Evolutionary conservation across 2,888 invertebrate species (phyloP), one percentile per base, ranked within the genome.

Genomic region (Drosophila algonquin): DNA sequence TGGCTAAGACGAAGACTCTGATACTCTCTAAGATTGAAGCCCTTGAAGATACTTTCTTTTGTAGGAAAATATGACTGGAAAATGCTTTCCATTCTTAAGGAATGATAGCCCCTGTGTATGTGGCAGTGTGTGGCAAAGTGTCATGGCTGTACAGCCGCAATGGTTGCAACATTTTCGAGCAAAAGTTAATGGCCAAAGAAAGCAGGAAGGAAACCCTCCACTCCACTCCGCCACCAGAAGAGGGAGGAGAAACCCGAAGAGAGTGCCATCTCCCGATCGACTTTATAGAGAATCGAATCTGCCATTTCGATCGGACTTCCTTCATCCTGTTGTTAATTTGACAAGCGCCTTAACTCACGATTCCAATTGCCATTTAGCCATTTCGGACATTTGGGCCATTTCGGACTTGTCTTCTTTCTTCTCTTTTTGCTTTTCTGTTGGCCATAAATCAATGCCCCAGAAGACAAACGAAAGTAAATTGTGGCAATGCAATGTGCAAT

Each of bases 401-500:
- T 40, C n/a, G 75, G 63, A 63, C 71, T 72, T 59, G 67, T 78
- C 75, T 62, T 48, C 44, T 44, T 48, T 47, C 50, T 61, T 18
- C 18, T 18, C 0, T 18, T 18, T 18, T 18, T 18, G 18, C 18
- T 80, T 71, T 55, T 73, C 70, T 64, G 40, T 69, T 71, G 74
- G 72, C 81, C 69, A 87, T 85, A 85, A 85, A 85, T 85, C 85
- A 85, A 85, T 74, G 76, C 77, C 52, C 70, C 14, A 0, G 7
- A 2, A 67, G 67, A 73, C 80, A 87, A 87, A 80, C 77, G 87
- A 80, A 83, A 87, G 77, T 82, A 79, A 82, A 82, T 8, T 30
- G 30, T 30, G 30, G 30, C 30, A 30, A 30, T 7, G 30, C 7
- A 30, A 30, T 30, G 30, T 30, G 30, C 30, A 30, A 78, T 68